Evolutionary conservation across 2,888 invertebrate species (phyloP).

Genomic region (Apocheima hispidaria): DNA sequence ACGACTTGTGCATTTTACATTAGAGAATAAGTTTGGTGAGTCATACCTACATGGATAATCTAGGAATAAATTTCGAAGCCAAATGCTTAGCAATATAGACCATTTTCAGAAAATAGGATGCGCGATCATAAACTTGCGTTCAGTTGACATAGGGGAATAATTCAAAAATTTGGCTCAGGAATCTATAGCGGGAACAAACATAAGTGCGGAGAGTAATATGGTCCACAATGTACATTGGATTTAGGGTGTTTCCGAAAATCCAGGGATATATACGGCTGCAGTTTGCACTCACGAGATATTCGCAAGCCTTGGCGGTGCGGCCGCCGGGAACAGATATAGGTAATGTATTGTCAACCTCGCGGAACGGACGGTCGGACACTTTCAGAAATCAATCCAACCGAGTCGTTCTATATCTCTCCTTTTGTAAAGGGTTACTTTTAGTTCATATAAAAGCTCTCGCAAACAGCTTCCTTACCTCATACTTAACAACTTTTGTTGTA

Average conservation of each 20-base stretch:
- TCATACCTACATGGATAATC: constrained; percentile 57
- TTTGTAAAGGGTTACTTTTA: too few species aligned
- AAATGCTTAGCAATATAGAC: constrained; percentile 69
- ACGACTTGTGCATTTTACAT: background rate
- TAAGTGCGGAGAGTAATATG: constrained; percentile 70
- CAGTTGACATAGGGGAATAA: constrained; percentile 71
- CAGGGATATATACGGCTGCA: constrained; percentile 64
- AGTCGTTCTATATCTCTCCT: constrained; percentile 23
- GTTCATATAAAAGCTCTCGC: too few species aligned
- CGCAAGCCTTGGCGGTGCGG: constrained; percentile 55
- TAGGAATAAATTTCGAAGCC: constrained; percentile 59
- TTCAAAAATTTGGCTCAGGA: constrained; percentile 80
- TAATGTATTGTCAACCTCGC: constrained; percentile 53
- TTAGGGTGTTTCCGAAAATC: constrained; percentile 71
- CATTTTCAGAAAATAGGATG: constrained; percentile 67
- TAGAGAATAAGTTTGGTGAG: constrained; percentile 40
- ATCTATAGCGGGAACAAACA: constrained; percentile 67
- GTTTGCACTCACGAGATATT: constrained; percentile 60
- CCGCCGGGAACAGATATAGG: constrained; percentile 54
- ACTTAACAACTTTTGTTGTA: too few species aligned
- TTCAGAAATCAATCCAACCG: constrained; percentile 43
- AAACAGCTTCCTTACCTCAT: too few species aligned
- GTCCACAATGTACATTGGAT: constrained; percentile 70
- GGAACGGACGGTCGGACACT: constrained; percentile 42
- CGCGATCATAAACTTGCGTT: constrained; percentile 76